Conservation (phyloP, 35 echinoderm and acorn worm species). For the Heliocidaris erythrogramma region DNA sequence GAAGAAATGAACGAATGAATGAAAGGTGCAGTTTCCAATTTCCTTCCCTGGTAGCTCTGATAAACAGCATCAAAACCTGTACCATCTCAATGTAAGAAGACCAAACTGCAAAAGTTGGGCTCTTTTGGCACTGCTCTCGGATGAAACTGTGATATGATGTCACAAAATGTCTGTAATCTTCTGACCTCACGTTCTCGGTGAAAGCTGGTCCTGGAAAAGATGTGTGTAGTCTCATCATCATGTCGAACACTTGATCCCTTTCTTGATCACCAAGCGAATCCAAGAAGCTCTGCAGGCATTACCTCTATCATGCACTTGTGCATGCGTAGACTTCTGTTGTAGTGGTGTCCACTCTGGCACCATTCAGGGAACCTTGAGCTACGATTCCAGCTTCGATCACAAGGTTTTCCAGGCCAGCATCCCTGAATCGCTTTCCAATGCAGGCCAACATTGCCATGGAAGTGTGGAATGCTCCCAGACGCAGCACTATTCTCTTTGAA, state of each 20-base stretch:
- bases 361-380: constrained; percentile 58
- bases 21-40: constrained; percentile 33
- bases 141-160: not conserved
- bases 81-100: constrained; percentile 67
- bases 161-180: not conserved
- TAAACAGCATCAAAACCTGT: constrained; percentile 50
- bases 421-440: constrained; percentile 74
- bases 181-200: not conserved
- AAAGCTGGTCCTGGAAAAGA: not conserved
- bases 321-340: constrained; percentile 26
- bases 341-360: constrained; percentile 67
- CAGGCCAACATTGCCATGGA: constrained; percentile 58
- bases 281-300: not conserved
- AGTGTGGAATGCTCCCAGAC: constrained; percentile 82
- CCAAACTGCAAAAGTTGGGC: constrained; percentile 59
- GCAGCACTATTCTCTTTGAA: constrained; percentile 18
- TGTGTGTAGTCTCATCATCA: not conserved
- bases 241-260: not conserved
- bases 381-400: constrained; percentile 64
- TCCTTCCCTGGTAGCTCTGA: not conserved
- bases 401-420: constrained; percentile 74
- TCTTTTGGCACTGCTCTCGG: not conserved
- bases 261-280: not conserved
- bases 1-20: constrained; percentile 23
- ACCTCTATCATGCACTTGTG: not conserved